Percentiles rank a stretch among this genome's conserved stretches.
Conservation (phyloP, 1,140 invertebrate genomes). For the Sipha flava region DNA sequence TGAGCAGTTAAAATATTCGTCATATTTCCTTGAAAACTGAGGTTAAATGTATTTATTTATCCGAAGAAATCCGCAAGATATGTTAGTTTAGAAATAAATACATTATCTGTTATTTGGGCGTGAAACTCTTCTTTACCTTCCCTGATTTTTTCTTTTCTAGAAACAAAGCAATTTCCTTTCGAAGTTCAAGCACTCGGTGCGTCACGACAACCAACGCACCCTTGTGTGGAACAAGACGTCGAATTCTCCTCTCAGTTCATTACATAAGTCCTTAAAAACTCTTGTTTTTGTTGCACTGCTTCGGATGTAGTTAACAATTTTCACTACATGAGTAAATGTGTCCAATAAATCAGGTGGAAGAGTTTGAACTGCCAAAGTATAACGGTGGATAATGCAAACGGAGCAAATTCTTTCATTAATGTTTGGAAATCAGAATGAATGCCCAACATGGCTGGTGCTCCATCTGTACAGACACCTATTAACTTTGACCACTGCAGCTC, state of each 20-base stretch:
- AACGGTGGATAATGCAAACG: neutral
- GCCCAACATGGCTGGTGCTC: constrained; percentile 9
- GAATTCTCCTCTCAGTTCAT: neutral
- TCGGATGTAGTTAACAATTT: constrained; percentile 13
- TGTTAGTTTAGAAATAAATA: neutral
- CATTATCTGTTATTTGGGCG: too few species aligned
- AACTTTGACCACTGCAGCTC: neutral
- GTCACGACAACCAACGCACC: neutral
- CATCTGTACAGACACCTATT: constrained; percentile 6
- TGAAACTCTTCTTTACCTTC: neutral
- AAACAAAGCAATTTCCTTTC: neutral
- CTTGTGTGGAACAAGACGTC: neutral
- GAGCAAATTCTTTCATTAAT: constrained; percentile 13
- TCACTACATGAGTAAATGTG: neutral
- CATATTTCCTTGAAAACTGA: neutral
- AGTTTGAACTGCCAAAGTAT: neutral
- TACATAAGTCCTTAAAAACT: neutral
- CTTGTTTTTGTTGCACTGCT: constrained; percentile 4
- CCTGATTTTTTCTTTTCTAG: neutral
- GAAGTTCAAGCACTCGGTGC: neutral
- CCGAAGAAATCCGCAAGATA: too few species aligned
- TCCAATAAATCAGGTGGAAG: constrained; percentile 2
- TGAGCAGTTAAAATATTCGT: neutral
- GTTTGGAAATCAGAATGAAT: constrained; percentile 16
- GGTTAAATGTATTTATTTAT: too few species aligned